Evolutionary conservation across 2,888 invertebrate genomes (phyloP).

Genomic region (Rapana venosa): DNA sequence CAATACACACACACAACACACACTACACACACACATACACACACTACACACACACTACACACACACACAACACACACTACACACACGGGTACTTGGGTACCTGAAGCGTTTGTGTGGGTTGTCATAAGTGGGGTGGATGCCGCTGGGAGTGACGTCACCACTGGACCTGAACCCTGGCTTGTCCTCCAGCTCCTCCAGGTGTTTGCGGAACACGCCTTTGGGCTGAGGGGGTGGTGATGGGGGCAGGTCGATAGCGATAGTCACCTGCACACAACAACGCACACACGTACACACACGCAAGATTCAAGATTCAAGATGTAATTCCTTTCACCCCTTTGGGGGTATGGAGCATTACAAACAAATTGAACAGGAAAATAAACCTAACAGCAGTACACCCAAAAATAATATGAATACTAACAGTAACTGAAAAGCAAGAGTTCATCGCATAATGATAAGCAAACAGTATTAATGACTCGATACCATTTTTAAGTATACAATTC

Average conservation of each 20-base stretch:
- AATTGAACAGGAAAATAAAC: too few relatives aligned
- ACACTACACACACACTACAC: background rate
- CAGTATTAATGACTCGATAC: too few relatives aligned
- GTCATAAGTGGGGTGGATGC: background rate
- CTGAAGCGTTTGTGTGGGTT: background rate
- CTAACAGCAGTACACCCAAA: too few relatives aligned
- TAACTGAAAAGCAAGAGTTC: too few relatives aligned
- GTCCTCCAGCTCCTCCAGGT: background rate
- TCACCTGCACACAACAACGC: background rate
- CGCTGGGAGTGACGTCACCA: conserved; percentile 20
- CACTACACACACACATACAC: background rate
- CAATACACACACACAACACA: background rate
- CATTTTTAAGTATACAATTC: too few relatives aligned
- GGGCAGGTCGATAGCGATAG: background rate
- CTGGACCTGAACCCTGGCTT: conserved; percentile 20
- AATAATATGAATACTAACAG: too few relatives aligned
- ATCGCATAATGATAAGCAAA: too few relatives aligned
- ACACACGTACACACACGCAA: too few relatives aligned
- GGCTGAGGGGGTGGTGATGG: too few relatives aligned
- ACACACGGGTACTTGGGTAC: background rate
- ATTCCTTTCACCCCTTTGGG: too few relatives aligned
- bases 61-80: background rate
- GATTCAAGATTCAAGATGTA: too few relatives aligned
- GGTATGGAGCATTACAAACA: too few relatives aligned
- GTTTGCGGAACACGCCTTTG: background rate